Conservation (phyloP, 2,888 invertebrate species). For the Lathronympha strigana region DNA sequence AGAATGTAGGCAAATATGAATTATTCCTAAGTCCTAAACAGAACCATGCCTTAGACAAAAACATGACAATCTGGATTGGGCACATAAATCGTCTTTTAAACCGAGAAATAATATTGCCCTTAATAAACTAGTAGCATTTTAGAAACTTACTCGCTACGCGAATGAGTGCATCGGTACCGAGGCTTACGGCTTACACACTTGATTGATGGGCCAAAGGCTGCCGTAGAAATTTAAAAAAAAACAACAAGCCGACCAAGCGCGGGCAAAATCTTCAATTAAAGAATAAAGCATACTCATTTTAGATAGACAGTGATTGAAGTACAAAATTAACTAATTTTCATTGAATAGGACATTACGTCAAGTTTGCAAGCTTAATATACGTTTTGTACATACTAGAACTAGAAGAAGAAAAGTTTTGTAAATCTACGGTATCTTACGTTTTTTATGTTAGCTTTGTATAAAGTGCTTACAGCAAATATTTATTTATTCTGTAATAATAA, state of each 20-base stretch:
- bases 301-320: slow-evolving; percentile 41
- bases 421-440: no score
- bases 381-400: no score
- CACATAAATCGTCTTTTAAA: background rate
- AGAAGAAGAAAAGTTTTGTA: background rate
- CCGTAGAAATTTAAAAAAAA: slow-evolving; percentile 70
- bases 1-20: background rate
- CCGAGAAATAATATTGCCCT: slow-evolving; percentile 7
- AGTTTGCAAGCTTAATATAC: no score
- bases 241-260: slow-evolving; percentile 50
- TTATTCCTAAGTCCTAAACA: no score
- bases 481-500: no score
- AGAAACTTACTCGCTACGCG: slow-evolving; percentile 38
- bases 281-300: slow-evolving; percentile 37
- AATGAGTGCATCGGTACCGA: slow-evolving; percentile 40
- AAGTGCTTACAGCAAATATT: no score
- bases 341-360: slow-evolving; percentile 26
- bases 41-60: no score
- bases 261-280: slow-evolving; percentile 64
- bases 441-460: no score
- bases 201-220: slow-evolving; percentile 76
- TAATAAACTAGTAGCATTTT: slow-evolving; percentile 38
- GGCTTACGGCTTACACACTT: slow-evolving; percentile 63
- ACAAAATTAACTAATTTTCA: slow-evolving; percentile 36
- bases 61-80: no score